These are phyloP conservation scores for Loriculus beryllinus DNA, from an alignment of 2,797 vertebrate genomes.

Conservation along the genomic window DNA sequence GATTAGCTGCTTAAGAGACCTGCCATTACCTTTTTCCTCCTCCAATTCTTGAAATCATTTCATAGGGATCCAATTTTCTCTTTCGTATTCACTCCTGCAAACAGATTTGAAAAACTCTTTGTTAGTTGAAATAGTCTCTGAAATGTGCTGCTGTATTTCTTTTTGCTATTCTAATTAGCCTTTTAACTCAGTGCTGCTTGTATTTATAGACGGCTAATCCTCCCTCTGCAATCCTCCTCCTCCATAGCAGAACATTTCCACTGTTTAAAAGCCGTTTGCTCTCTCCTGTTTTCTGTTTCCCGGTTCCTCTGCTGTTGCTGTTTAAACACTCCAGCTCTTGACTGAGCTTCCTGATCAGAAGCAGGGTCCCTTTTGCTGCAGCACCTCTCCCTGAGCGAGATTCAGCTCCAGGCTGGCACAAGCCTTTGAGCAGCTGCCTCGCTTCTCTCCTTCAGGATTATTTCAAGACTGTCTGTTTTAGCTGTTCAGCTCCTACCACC, in stretches of 20 bases:
- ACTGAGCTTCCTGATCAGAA: slow-evolving; percentile 45
- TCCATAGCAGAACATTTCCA: slow-evolving; percentile 20
- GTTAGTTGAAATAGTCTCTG: slow-evolving; percentile 52
- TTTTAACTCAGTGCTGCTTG: slow-evolving; percentile 61
- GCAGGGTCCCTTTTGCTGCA: slow-evolving; percentile 41
- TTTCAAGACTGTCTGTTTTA: slow-evolving; percentile 27
- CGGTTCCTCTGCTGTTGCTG: slow-evolving; percentile 9
- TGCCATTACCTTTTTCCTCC: slow-evolving; percentile 46
- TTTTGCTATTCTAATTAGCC: slow-evolving; percentile 66
- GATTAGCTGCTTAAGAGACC: slow-evolving; percentile 24
- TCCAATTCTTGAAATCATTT: slow-evolving; percentile 45
- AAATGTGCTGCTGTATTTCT: slow-evolving; percentile 58
- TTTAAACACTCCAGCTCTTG: slow-evolving; percentile 19
- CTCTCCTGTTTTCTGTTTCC: slow-evolving; percentile 50
- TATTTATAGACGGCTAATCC: slow-evolving; percentile 67
- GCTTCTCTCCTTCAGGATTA: slow-evolving; percentile 20
- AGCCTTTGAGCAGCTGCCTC: slow-evolving; percentile 53
- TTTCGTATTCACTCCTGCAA: slow-evolving; percentile 53
- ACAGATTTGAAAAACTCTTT: slow-evolving; percentile 59
- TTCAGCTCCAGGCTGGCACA: slow-evolving; percentile 26
- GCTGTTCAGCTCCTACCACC: not conserved
- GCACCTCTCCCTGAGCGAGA: slow-evolving; percentile 19
- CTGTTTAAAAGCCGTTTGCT: slow-evolving; percentile 25
- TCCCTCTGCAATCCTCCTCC: slow-evolving; percentile 46
- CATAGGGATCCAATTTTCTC: slow-evolving; percentile 32